Evolutionary conservation across 2,888 invertebrate genomes (phyloP).

Genomic region (Gortyna flavago): DNA sequence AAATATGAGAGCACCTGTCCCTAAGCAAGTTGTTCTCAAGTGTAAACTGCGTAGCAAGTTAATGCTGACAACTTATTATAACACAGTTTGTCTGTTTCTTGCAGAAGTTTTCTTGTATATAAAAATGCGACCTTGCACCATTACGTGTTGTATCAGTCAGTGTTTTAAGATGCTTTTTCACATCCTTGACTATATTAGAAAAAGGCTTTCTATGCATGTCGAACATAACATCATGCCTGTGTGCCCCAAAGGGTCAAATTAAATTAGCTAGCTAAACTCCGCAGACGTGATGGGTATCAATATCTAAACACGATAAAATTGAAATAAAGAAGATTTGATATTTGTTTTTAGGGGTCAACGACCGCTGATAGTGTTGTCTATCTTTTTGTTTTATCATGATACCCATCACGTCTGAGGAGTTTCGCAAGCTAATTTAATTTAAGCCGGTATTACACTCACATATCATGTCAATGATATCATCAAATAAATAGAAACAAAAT

Average conservation of each 20-base stretch:
- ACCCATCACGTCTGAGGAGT: not conserved
- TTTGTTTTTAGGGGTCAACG: not conserved
- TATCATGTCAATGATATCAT: not conserved
- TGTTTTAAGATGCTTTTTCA: not conserved
- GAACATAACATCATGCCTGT: not conserved
- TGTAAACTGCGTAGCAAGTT: not conserved
- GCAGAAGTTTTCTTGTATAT: not conserved
- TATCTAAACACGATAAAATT: not conserved
- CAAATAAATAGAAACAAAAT: not conserved
- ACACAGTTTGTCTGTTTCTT: no score
- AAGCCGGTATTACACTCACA: not conserved
- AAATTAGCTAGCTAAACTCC: not conserved
- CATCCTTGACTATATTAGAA: not conserved
- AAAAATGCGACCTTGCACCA: not conserved
- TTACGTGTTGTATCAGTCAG: not conserved
- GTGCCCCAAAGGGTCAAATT: not conserved
- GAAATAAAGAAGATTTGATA: not conserved
- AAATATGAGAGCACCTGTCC: not conserved
- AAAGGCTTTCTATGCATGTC: not conserved
- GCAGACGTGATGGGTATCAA: not conserved
- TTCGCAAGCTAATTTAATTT: not conserved
- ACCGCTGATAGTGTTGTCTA: not conserved
- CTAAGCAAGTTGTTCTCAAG: not conserved
- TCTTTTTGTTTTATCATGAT: not conserved
- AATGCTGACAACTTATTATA: not conserved